Evolutionary conservation across 2,888 invertebrate species (phyloP).

Genomic region (Melanostoma scalare): DNA sequence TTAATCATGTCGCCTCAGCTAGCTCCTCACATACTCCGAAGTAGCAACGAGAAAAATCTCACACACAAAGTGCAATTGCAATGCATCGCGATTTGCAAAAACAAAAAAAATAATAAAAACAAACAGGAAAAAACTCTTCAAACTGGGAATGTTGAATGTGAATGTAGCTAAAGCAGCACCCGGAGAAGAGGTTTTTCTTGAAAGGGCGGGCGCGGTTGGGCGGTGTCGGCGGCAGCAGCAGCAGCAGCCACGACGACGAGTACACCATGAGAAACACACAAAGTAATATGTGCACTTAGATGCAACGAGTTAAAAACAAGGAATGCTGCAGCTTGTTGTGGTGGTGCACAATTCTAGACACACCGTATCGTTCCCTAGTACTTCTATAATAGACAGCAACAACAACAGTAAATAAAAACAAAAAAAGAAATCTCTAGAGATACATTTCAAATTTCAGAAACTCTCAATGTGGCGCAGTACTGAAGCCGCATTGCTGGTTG

Average conservation of each 20-base stretch:
- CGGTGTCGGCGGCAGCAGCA: conserved; percentile 7
- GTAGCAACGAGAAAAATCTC: conserved; percentile 47
- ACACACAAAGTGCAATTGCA: conserved; percentile 55
- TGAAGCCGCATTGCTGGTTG: conserved; percentile 41
- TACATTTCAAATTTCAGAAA: conserved; percentile 61
- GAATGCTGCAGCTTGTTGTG: conserved; percentile 60
- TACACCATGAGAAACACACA: conserved; percentile 60
- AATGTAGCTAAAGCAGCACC: conserved; percentile 61
- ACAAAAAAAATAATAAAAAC: conserved; percentile 29
- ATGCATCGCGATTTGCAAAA: conserved; percentile 22
- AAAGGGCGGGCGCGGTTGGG: conserved; percentile 46
- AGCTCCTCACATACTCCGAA: conserved; percentile 44
- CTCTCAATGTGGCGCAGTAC: conserved; percentile 34
- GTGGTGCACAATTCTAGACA: conserved; percentile 56
- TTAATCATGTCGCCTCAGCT: conserved; percentile 63
- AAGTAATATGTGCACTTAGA: conserved; percentile 69
- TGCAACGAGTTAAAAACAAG: conserved; percentile 65
- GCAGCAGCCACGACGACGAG: conserved; percentile 30
- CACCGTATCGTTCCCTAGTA: conserved; percentile 28
- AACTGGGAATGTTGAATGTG: conserved; percentile 69
- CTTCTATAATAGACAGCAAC: conserved; percentile 6
- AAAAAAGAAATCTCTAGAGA: conserved; percentile 33
- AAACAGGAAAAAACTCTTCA: conserved; percentile 53
- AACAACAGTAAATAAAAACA: conserved; percentile 12
- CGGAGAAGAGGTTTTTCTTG: conserved; percentile 56